Base-by-base conservation (phyloP, 1,140 invertebrate species). In the Galleria mellonella region DNA sequence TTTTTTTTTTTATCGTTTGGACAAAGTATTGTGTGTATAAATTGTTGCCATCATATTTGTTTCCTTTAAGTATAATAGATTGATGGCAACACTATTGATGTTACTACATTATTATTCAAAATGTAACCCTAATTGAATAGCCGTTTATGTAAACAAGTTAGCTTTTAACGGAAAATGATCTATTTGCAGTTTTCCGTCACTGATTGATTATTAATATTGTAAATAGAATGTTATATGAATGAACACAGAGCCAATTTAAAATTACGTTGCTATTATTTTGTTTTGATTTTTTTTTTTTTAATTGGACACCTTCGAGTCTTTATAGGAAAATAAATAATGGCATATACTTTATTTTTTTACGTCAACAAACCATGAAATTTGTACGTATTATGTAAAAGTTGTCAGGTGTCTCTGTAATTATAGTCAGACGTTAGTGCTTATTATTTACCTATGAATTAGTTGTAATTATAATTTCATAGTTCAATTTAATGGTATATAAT, bases 401-500 rank as follows among this genome's bases (percentile, higher is more conserved):
- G 10, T 45, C 6, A 9, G 17, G 12, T 37, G 35, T 37, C 35
- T 37, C 35, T n/a, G 17, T 45, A 12, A 15, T 36, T 33, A 45
- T 30, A n/a, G 43, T 49, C 14, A 10, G 27, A 36, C 10, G 14
- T 28, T 49, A 46, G 12, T 49, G 42, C 32, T 47, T 43, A 41
- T 28, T 46, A 44, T 40, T 10, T 43, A 47, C 29, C 28, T 35
- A 30, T 35, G 28, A 7, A 13, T 47, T 37, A 46, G 17, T 47
- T 39, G 11, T 52, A 42, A 42, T 45, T 47, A 49, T 43, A 40
- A 40, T 44, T 67, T 62, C 48, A 52, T 11, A 48, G 51, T 55
- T 54, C 46, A 68, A 62, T 62, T 73, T 72, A 72, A 79, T 79
- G 72, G 53, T 77, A 81, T 81, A 49, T 69, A 56, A 81, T 81